Percentiles rank a stretch among this genome's conserved stretches.
Evolutionary conservation across 2,113 vertebrate genomes (phyloP).

Genomic region (Amblyopsis rosae): DNA sequence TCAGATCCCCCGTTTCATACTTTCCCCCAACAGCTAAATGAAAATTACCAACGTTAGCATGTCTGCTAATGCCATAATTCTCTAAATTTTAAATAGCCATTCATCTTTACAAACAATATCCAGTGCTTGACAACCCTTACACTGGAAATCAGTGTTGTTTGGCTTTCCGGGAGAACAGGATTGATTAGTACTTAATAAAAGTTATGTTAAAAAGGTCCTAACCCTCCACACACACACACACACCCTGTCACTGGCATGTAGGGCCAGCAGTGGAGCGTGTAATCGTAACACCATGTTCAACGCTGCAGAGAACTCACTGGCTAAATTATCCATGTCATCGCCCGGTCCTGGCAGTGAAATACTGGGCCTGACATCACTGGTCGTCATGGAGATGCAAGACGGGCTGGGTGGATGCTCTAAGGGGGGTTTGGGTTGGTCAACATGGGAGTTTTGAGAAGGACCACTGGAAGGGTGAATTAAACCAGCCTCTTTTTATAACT

Average conservation of each 20-base stretch:
- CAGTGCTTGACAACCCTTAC: no score
- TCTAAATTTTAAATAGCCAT: no score
- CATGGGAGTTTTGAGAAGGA: slow-evolving; percentile 38
- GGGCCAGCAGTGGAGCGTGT: slow-evolving; percentile 78
- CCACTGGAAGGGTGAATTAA: background rate
- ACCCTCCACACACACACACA: slow-evolving; percentile 21
- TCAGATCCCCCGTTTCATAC: no score
- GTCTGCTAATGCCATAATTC: no score
- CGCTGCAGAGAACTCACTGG: slow-evolving; percentile 84
- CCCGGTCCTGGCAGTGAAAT: slow-evolving; percentile 83
- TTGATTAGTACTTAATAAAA: slow-evolving; percentile 78
- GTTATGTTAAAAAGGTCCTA: slow-evolving; percentile 74
- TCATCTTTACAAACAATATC: no score
- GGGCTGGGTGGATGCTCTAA: slow-evolving; percentile 22
- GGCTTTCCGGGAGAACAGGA: slow-evolving; percentile 61
- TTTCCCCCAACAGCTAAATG: no score
- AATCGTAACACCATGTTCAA: slow-evolving; percentile 87
- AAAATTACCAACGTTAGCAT: no score
- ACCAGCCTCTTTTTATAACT: no score
- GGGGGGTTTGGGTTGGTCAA: slow-evolving; percentile 40
- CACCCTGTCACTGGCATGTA: slow-evolving; percentile 76
- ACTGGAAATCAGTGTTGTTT: slow-evolving; percentile 24
- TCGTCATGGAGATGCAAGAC: slow-evolving; percentile 57
- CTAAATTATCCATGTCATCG: slow-evolving; percentile 92
- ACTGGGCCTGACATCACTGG: slow-evolving; percentile 79